Conservation (phyloP, 92 coral and sea anemone species). For the Porites evermanni region DNA sequence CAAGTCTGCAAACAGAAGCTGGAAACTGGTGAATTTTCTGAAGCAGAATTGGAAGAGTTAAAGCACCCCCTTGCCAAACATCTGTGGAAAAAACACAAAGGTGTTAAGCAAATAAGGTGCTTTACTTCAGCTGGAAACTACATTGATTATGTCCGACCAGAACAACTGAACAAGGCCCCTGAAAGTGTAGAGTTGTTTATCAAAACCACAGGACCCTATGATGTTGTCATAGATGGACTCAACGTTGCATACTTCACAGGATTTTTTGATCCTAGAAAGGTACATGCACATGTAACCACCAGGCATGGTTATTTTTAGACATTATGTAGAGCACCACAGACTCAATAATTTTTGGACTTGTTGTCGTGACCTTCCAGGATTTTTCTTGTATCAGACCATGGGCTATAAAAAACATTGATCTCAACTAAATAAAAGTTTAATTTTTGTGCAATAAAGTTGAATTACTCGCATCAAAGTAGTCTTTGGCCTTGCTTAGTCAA, state of each 20-base stretch:
- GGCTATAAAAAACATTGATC: no score
- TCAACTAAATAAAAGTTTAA: no score
- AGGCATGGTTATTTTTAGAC: background rate
- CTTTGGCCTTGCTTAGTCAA: no score
- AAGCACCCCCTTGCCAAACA: conserved; percentile 61
- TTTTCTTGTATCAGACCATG: no score
- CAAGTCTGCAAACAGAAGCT: conserved; percentile 65
- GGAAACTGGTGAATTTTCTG: conserved; percentile 68
- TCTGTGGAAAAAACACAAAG: conserved; percentile 52
- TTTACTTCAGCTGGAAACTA: conserved; percentile 75
- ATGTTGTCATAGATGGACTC: conserved; percentile 85
- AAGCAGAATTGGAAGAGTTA: conserved; percentile 51
- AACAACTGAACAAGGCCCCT: conserved; percentile 58
- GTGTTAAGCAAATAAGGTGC: conserved; percentile 51
- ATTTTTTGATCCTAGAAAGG: conserved; percentile 57
- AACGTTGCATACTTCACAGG: conserved; percentile 68
- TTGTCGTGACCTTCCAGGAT: no score
- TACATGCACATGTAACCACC: background rate
- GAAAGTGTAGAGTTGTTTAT: conserved; percentile 66
- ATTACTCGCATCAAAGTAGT: no score
- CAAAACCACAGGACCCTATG: conserved; percentile 79
- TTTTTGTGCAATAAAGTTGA: no score
- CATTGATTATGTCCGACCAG: conserved; percentile 47
- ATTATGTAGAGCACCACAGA: no score
- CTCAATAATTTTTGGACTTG: no score